Percentiles rank a stretch among this genome's conserved stretches.
Evolutionary conservation across 2,113 vertebrate species (phyloP).

Genomic region (Bothrops jararaca): DNA sequence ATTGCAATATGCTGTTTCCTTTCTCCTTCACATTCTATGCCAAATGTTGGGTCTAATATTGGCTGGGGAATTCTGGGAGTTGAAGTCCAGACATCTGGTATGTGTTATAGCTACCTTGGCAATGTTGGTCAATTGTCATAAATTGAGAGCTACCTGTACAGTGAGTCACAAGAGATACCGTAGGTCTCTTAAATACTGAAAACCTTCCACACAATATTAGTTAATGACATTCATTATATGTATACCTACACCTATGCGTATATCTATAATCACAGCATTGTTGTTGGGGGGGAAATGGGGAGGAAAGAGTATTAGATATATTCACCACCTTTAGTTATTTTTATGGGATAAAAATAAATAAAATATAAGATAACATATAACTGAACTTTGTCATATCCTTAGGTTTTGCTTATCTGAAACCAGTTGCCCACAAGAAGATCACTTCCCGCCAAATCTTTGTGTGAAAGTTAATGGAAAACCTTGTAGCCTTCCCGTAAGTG

Average conservation of each 20-base stretch:
- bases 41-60: background rate
- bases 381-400: constrained; percentile 53
- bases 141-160: background rate
- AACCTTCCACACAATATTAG: background rate
- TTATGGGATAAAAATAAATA: background rate
- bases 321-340: background rate
- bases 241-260: background rate
- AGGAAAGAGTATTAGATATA: background rate
- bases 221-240: background rate
- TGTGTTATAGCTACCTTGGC: background rate
- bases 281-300: background rate
- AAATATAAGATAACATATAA: constrained; percentile 31
- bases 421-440: constrained; percentile 99
- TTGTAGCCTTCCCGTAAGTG: constrained; percentile 96
- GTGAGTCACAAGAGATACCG: background rate
- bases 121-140: background rate
- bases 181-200: background rate
- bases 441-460: constrained; percentile 96
- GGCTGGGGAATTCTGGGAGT: background rate
- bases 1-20: background rate
- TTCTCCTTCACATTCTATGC: background rate
- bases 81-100: background rate
- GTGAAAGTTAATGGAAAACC: constrained; percentile 99
- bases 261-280: background rate
- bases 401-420: constrained; percentile 99